A percentile compares a stretch with the other conserved stretches of the same genome.
phyloP scores from a whole-genome alignment of 2,113 vertebrate species.

The Gallinago paraguaiae region DNA sequence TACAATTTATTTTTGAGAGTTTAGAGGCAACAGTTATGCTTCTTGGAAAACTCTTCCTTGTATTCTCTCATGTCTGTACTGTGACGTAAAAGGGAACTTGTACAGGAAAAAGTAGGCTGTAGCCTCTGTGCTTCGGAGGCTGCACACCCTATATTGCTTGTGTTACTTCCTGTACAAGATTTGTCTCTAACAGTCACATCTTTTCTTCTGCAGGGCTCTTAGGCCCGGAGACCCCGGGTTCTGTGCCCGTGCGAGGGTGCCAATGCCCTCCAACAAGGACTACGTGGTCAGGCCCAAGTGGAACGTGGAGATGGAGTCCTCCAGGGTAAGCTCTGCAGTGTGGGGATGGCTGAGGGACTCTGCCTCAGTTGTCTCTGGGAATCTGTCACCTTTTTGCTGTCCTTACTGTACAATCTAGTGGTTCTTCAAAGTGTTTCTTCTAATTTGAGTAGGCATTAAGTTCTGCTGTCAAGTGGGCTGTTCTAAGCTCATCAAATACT shows the following conservation, averaged over 20 bases:
- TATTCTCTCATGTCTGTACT: no score
- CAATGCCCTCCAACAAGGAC: conserved; percentile 98
- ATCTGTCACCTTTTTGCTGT: background rate
- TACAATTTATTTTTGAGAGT: background rate
- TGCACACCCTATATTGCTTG: background rate
- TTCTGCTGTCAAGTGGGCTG: background rate
- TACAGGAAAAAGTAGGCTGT: no score
- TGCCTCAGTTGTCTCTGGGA: background rate
- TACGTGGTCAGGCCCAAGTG: conserved; percentile 98
- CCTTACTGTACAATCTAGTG: background rate
- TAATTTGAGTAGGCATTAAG: background rate
- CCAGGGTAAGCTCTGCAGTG: conserved; percentile 80
- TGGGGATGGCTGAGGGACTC: background rate
- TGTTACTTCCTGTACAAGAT: background rate
- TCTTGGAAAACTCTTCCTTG: no score
- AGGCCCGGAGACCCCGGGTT: conserved; percentile 95
- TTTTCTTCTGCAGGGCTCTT: conserved; percentile 81
- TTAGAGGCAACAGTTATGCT: background rate
- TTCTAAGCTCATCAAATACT: background rate
- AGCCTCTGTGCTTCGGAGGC: background rate
- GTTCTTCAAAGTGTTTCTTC: background rate
- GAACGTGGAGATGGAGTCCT: conserved; percentile 94
- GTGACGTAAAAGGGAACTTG: no score
- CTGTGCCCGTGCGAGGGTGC: conserved; percentile 92
- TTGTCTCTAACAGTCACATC: background rate